A percentile compares a stretch with the other conserved stretches of the same genome.
phyloP scores from a whole-genome alignment of 2,888 invertebrate species.

The Cerastoderma edule region DNA sequence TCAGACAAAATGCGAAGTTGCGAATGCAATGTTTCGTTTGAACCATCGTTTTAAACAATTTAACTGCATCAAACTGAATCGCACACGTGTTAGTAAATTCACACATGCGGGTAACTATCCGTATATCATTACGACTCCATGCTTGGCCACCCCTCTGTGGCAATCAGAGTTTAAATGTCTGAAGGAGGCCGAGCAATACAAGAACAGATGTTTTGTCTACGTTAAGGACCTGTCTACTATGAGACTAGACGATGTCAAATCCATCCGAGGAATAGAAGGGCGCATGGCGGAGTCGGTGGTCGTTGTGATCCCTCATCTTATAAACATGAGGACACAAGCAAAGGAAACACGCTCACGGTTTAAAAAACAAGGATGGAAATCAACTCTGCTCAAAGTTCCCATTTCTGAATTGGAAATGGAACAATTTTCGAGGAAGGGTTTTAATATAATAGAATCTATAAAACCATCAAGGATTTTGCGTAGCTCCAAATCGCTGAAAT shows the following conservation, averaged over 20 bases:
- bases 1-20: slow-evolving; percentile 6
- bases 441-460: background rate
- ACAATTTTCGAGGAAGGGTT: background rate
- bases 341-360: background rate
- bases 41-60: slow-evolving; percentile 8
- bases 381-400: background rate
- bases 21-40: background rate
- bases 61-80: background rate
- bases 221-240: slow-evolving; percentile 15
- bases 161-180: background rate
- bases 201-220: background rate
- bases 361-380: background rate
- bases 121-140: background rate
- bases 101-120: background rate
- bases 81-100: background rate
- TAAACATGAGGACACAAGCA: background rate
- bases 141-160: background rate
- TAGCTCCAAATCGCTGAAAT: too few relatives aligned
- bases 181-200: background rate
- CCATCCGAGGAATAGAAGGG: background rate
- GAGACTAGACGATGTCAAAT: background rate
- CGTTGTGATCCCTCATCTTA: background rate
- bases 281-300: background rate
- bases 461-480: too few relatives aligned
- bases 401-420: background rate